Evolutionary conservation across 2,888 invertebrate species (phyloP).

Genomic region (Oscheius onirici): DNA sequence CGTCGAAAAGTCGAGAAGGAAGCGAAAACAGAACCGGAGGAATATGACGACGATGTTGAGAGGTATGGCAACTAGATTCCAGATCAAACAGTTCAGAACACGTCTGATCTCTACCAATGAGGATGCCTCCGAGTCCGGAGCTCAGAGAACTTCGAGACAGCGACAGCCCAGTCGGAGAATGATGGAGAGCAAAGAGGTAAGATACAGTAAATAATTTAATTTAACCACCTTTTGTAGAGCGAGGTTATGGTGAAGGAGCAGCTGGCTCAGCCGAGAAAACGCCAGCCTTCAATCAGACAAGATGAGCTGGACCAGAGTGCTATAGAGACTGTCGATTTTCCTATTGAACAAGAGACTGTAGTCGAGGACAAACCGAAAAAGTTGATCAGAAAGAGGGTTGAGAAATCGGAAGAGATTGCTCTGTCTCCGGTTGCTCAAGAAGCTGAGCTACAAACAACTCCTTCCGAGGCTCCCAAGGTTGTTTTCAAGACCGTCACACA

Average conservation of each 20-base stretch:
- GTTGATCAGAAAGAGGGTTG: not conserved
- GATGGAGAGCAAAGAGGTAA: conserved; percentile 20
- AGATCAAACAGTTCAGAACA: too few species aligned
- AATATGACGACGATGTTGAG: too few species aligned
- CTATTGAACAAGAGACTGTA: not conserved
- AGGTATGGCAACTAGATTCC: too few species aligned
- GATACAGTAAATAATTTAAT: too few species aligned
- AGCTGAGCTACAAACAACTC: not conserved
- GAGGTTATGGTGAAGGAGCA: conserved; percentile 2
- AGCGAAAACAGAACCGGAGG: too few species aligned
- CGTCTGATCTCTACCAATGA: too few species aligned
- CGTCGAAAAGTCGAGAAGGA: too few species aligned
- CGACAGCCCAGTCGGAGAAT: conserved; percentile 22
- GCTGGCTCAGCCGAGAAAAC: not conserved
- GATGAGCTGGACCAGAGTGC: not conserved
- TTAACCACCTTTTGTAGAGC: not conserved
- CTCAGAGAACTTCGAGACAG: conserved; percentile 1
- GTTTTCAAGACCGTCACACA: conserved; percentile 15
- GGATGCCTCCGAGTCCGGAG: not conserved
- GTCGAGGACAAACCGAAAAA: not conserved
- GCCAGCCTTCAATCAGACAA: not conserved
- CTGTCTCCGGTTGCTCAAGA: not conserved
- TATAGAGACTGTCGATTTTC: not conserved
- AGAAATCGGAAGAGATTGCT: not conserved
- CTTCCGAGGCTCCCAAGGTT: not conserved